Conservation (phyloP, 2,797 vertebrate species). For the Alouatta caraya region DNA sequence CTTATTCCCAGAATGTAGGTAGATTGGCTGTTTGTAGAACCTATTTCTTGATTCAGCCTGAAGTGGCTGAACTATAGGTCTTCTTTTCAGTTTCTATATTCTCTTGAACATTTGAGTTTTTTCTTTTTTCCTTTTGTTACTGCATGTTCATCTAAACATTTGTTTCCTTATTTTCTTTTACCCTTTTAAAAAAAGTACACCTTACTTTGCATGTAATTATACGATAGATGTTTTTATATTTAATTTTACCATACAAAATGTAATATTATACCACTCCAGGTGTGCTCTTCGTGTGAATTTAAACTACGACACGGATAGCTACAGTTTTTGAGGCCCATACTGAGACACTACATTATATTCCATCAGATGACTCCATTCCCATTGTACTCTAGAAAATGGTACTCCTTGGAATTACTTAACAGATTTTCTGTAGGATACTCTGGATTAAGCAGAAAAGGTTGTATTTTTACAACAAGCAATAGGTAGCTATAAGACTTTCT, state of each 20-base stretch:
- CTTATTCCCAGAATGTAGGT: neutral
- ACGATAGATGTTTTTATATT: neutral
- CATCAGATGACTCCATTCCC: neutral
- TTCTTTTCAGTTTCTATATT: neutral
- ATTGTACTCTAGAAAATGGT: neutral
- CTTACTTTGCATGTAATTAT: neutral
- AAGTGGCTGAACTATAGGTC: neutral
- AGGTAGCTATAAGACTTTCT: neutral
- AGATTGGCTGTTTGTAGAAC: neutral
- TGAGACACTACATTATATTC: neutral
- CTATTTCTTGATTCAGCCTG: neutral
- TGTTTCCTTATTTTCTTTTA: neutral
- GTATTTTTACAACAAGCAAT: conserved; percentile 7
- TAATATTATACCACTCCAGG: neutral
- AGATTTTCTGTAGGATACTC: neutral
- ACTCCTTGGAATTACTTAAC: neutral
- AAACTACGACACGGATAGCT: neutral
- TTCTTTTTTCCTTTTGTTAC: neutral
- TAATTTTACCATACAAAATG: neutral
- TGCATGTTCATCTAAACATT: neutral
- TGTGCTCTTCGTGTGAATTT: neutral
- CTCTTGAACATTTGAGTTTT: neutral
- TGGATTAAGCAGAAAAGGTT: neutral
- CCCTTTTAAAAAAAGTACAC: neutral
- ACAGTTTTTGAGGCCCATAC: neutral